These are phyloP conservation scores for Myiotriccus ornatus DNA, from an alignment of 2,797 vertebrate genomes.

Conservation along the genomic window DNA sequence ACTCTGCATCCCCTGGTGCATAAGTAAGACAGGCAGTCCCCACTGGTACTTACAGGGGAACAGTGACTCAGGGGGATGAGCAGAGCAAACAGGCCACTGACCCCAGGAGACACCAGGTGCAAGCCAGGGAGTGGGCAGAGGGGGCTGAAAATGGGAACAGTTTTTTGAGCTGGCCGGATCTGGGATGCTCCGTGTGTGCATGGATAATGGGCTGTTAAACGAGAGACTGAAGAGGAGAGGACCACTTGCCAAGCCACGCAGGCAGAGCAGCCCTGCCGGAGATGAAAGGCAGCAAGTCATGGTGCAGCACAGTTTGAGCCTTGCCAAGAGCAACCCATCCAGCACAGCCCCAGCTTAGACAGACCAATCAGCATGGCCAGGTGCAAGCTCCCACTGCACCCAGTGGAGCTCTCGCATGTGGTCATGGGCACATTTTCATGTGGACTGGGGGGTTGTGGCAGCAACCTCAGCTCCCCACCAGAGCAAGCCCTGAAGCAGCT, in stretches of 20 bases:
- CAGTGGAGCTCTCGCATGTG: neutral
- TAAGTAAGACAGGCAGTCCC: neutral
- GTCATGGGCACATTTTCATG: neutral
- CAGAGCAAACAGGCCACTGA: neutral
- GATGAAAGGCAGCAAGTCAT: neutral
- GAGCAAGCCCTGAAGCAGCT: neutral
- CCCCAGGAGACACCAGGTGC: fast-evolving
- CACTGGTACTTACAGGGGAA: neutral
- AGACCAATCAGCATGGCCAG: fast-evolving
- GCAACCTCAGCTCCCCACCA: neutral
- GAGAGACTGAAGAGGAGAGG: neutral
- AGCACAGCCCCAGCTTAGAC: neutral
- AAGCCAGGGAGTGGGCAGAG: neutral
- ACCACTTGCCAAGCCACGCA: neutral
- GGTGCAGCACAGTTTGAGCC: neutral
- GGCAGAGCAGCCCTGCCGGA: neutral
- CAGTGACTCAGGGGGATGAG: neutral
- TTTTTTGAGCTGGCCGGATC: neutral
- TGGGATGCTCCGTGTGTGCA: neutral
- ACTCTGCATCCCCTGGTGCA: neutral
- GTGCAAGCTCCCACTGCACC: neutral
- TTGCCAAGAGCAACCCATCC: fast-evolving
- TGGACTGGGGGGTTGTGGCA: neutral
- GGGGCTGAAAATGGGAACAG: neutral
- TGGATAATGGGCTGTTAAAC: neutral